These are phyloP conservation scores for Syngnathus typhle DNA, from an alignment of 2,113 vertebrate genomes.

Conservation along the genomic window DNA sequence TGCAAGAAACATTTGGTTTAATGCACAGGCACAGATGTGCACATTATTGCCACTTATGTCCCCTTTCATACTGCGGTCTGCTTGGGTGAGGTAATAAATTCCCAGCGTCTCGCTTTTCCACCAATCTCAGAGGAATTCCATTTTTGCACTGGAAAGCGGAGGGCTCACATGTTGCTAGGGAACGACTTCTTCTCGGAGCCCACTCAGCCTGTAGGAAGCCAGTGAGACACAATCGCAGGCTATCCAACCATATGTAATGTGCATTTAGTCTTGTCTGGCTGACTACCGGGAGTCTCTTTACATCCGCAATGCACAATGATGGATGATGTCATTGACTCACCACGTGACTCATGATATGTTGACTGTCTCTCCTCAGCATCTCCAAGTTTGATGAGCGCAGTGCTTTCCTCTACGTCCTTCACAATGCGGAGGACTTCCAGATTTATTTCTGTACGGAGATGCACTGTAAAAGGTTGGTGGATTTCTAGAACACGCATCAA, in stretches of 20 bases:
- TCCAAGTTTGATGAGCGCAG: slow-evolving; percentile 97
- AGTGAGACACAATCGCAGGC: slow-evolving; percentile 52
- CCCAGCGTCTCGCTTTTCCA: slow-evolving; percentile 19
- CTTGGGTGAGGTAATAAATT: slow-evolving; percentile 10
- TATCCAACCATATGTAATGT: slow-evolving; percentile 28
- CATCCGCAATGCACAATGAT: neutral
- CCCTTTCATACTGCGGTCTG: slow-evolving; percentile 2
- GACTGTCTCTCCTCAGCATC: slow-evolving; percentile 72
- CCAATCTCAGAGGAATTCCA: slow-evolving; percentile 52
- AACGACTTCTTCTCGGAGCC: slow-evolving; percentile 60
- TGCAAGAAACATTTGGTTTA: too few species aligned
- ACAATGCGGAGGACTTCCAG: slow-evolving; percentile 97
- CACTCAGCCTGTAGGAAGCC: slow-evolving; percentile 59
- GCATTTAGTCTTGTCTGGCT: slow-evolving; percentile 14
- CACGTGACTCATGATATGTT: slow-evolving; percentile 5
- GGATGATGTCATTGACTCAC: slow-evolving; percentile 9
- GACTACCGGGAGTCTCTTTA: neutral
- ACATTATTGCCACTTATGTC: too few species aligned
- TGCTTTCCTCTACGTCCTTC: slow-evolving; percentile 92
- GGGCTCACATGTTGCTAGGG: slow-evolving; percentile 67
- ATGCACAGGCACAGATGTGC: too few species aligned
- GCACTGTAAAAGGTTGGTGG: slow-evolving; percentile 83
- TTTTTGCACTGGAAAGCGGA: slow-evolving; percentile 43
- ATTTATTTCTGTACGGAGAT: slow-evolving; percentile 98
- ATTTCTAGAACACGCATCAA: too few species aligned